Conservation (phyloP, 92 coral and sea anemone genomes). For the Zoanthus gigantus region DNA sequence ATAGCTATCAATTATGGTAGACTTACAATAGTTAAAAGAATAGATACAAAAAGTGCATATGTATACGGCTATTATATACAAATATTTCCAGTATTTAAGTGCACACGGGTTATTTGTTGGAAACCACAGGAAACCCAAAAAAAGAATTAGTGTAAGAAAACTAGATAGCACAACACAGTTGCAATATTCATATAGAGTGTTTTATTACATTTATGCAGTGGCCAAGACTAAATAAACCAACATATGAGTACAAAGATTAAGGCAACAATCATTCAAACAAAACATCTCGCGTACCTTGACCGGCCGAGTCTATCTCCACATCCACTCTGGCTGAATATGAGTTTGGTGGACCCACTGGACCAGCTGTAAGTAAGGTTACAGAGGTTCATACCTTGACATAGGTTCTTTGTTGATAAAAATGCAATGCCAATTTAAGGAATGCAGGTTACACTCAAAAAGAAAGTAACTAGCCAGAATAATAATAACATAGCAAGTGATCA, state of each 20-base stretch:
- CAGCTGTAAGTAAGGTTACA: slow-evolving; percentile 9
- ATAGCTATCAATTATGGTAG: no score
- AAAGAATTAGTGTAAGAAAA: no score
- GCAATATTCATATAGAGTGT: no score
- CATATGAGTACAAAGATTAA: not conserved
- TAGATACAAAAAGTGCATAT: no score
- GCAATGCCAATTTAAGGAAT: not conserved
- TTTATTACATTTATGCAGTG: no score
- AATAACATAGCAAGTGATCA: not conserved
- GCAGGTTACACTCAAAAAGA: no score
- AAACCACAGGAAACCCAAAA: no score
- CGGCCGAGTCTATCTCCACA: slow-evolving; percentile 83
- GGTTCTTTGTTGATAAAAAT: not conserved
- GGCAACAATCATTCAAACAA: not conserved
- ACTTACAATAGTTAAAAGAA: no score
- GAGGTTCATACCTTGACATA: not conserved
- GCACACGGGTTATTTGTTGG: no score
- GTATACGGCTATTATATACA: no score
- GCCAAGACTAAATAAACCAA: not conserved
- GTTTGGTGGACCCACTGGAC: slow-evolving; percentile 76
- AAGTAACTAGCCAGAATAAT: not conserved
- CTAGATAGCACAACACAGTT: no score
- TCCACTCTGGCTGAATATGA: slow-evolving; percentile 86
- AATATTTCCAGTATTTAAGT: no score
- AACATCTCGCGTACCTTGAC: slow-evolving; percentile 59